These are phyloP conservation scores for Pipistrellus pygmaeus DNA, from an alignment of 2,797 vertebrate species.

Conservation along the genomic window DNA sequence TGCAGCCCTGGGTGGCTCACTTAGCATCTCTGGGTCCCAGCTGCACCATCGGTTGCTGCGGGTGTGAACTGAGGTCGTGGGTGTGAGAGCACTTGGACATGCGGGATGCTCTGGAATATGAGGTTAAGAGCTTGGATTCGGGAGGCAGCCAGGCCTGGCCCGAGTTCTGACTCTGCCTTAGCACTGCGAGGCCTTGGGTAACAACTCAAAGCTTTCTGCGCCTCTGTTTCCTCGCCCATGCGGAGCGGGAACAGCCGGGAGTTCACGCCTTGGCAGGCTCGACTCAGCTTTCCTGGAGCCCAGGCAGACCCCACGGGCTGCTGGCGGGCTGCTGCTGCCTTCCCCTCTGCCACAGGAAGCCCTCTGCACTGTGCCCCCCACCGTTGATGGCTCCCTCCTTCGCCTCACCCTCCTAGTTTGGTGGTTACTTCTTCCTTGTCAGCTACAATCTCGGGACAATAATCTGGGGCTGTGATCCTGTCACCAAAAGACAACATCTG, in stretches of 20 bases:
- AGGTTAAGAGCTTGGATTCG: background rate
- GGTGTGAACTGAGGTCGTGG: background rate
- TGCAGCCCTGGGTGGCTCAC: background rate
- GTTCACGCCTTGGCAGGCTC: no score
- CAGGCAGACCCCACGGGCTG: background rate
- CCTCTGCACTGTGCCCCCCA: background rate
- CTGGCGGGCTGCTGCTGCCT: accelerated
- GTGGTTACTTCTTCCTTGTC: background rate
- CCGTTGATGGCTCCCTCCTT: background rate
- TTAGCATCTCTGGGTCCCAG: constrained; percentile 20
- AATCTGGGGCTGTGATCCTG: background rate
- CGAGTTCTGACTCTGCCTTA: background rate
- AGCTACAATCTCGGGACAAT: background rate
- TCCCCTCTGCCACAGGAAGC: background rate
- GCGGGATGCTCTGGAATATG: background rate
- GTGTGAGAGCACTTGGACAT: background rate
- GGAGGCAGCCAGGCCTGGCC: background rate
- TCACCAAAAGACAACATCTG: background rate
- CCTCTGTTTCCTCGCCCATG: background rate
- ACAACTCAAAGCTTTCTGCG: background rate
- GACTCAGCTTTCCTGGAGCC: background rate
- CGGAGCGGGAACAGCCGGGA: background rate
- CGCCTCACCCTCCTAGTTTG: background rate
- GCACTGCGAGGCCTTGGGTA: background rate
- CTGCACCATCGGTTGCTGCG: background rate